These are phyloP conservation scores for Pan troglodytes DNA, from an alignment of 2,113 vertebrate species.

Conservation along the genomic window DNA sequence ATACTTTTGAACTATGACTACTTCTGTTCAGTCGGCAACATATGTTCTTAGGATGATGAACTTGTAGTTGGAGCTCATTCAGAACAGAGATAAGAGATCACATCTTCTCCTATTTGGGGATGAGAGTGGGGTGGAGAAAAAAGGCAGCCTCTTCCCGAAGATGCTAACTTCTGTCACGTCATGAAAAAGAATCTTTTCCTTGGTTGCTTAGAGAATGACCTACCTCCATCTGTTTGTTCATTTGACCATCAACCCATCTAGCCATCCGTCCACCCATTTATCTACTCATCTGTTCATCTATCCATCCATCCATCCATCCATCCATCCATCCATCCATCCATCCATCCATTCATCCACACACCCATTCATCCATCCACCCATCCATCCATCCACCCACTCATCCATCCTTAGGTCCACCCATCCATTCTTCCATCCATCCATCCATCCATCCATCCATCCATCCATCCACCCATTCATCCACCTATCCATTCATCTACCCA, in stretches of 20 bases:
- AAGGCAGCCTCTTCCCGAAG: neutral
- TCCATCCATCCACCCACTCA: fast-evolving
- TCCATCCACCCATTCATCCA: fast-evolving
- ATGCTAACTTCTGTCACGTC: neutral
- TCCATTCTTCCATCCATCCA: too few relatives aligned
- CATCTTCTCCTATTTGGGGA: neutral
- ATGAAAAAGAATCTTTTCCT: neutral
- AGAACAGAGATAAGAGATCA: neutral
- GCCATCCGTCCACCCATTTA: too few relatives aligned
- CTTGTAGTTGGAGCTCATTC: neutral
- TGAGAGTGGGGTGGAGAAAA: neutral
- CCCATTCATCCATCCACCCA: fast-evolving
- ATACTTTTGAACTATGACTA: neutral
- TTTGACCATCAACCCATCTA: neutral
- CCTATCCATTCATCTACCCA: too few relatives aligned
- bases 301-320: too few relatives aligned
- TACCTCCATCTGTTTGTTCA: neutral
- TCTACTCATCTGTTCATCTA: too few relatives aligned
- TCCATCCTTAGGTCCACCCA: too few relatives aligned
- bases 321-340: too few relatives aligned
- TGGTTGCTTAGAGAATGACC: neutral
- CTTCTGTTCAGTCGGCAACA: neutral
- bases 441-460: fast-evolving
- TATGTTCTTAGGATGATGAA: neutral
- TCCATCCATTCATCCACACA: fast-evolving